Evolutionary conservation across 2,888 invertebrate species (phyloP).

Genomic region (Hetaerina titia): DNA sequence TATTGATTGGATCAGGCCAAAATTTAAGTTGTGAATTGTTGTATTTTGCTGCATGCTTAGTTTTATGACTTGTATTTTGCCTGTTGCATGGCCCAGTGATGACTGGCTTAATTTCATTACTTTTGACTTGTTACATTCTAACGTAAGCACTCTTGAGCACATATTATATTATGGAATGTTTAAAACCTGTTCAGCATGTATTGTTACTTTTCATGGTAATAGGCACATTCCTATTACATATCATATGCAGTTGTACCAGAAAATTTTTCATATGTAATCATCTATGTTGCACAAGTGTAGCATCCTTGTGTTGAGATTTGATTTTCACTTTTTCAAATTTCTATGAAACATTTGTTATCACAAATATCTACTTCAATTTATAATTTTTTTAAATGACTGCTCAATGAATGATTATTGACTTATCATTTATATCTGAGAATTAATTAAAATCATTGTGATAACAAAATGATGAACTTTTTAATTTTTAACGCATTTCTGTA

Average conservation of each 20-base stretch:
- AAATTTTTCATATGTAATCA: neutral
- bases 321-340: neutral
- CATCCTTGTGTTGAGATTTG: neutral
- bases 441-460: neutral
- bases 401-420: neutral
- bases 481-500: neutral
- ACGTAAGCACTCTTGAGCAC: conserved; percentile 53
- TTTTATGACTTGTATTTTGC: neutral
- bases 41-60: conserved; percentile 2
- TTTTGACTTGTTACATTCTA: neutral
- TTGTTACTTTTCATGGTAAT: neutral
- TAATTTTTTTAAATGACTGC: neutral
- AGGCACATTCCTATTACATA: neutral
- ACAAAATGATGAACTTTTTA: neutral
- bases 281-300: neutral
- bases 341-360: neutral
- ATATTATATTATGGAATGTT: conserved; percentile 27
- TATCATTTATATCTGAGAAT: neutral
- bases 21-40: conserved; percentile 43
- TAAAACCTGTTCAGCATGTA: neutral
- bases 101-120: neutral
- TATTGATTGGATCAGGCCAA: conserved; percentile 55
- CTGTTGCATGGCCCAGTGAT: conserved; percentile 31
- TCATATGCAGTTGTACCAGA: neutral
- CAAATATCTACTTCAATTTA: neutral